phyloP scores from a whole-genome alignment of 2,888 invertebrate genomes.

The Thera obeliscata region DNA sequence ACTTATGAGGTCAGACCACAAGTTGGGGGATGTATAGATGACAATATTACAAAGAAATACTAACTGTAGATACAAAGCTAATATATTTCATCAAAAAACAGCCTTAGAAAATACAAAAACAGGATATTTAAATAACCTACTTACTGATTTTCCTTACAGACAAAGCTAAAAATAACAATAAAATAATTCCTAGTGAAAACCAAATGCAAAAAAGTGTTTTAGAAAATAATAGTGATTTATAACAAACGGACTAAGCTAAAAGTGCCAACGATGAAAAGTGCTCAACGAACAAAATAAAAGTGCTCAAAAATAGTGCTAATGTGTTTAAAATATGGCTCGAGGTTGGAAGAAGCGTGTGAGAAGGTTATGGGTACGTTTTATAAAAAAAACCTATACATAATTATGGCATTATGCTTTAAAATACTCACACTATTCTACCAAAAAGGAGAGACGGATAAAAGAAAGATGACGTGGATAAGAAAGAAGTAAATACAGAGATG shows the following conservation, averaged over 20 bases:
- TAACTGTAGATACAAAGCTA: no score
- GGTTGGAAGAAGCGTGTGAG: slow-evolving; percentile 67
- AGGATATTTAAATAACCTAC: not conserved
- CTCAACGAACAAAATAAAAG: slow-evolving; percentile 7
- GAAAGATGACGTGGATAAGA: no score
- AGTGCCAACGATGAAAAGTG: slow-evolving; percentile 10
- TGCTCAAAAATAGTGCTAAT: slow-evolving; percentile 9
- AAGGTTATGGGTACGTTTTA: slow-evolving; percentile 69
- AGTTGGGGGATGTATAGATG: no score
- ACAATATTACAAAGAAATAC: no score
- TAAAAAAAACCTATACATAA: not conserved
- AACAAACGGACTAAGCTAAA: not conserved
- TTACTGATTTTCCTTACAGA: not conserved
- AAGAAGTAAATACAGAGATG: no score
- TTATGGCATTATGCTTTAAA: no score
- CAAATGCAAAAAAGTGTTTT: not conserved
- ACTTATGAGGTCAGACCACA: no score
- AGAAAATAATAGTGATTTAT: not conserved
- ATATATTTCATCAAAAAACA: not conserved
- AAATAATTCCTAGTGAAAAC: not conserved
- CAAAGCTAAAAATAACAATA: not conserved
- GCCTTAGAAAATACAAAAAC: not conserved
- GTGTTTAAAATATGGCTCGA: slow-evolving; percentile 61
- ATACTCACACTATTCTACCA: no score
- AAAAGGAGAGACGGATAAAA: no score